Evolutionary conservation across 1,140 invertebrate species (phyloP), one percentile per base, ranked within the genome.

Genomic region (Linepithema humile): DNA sequence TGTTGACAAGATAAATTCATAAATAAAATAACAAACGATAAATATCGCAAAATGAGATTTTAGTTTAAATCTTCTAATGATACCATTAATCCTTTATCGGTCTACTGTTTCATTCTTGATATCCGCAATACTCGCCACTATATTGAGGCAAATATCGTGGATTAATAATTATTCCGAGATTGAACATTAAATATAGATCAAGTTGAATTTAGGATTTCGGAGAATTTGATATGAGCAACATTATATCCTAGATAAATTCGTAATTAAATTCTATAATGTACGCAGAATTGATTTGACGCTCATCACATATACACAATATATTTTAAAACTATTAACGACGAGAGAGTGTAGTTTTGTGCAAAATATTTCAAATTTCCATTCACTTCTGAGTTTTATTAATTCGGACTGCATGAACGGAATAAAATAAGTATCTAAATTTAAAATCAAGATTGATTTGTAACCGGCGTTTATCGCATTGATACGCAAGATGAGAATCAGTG

Each of bases 391-490:
- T n/a, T n/a, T n/a, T n/a, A n/a, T n/a, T n/a, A n/a, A n/a, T n/a
- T n/a, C n/a, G n/a, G n/a, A n/a, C n/a, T n/a, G n/a, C n/a, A n/a
- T n/a, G n/a, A n/a, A n/a, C n/a, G n/a, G n/a, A 20, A 20, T 38
- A 53, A 78, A 77, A n/a, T 26, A 6, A 53, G 9, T 3, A 40
- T 17, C 20, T 15, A 32, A 50, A 65, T 50, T 55, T 38, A 26
- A 50, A 67, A 69, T 20, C 64, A 15, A 26, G 32, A 78, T 40
- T 64, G 73, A 77, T 77, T 77, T 64, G 62, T 15, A 32, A 77
- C 38, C 29, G 40, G 20, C 26, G 73, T 40, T 60, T 32, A 40
- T 69, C 45, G 17, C n/a, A 55, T 80, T 69, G 55, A 80, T 4
- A 10, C 32, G 60, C 50, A 80, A 77, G 62, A 29, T 29, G 48